Base-by-base conservation (phyloP, 2,797 vertebrate species). In the Myripristis jacobus region DNA sequence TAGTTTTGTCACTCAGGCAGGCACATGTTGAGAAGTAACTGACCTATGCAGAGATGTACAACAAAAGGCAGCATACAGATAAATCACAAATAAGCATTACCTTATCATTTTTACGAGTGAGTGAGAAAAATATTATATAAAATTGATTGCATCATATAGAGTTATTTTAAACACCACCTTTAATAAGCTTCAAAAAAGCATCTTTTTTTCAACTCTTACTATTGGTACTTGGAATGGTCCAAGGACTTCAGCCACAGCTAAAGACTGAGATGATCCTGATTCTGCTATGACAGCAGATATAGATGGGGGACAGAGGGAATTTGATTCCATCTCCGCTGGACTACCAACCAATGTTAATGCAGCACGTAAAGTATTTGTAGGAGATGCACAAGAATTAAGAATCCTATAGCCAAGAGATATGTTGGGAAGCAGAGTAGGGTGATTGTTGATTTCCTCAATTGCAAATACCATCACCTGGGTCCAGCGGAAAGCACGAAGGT, bases 11-110 rank as follows among this genome's bases (percentile, higher is more conserved):
- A 67, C 93, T 94, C 10, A 95, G 81, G 51, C 94, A 95, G 56
- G 90, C 92, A 86, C 94, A 95, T 3, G 94, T 94, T 69, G 94
- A 95, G 88, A 94, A 95, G 73, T 95, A 95, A 80, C 94, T 95
- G 38, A 95, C 91, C 94, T 95, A 59, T 8, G 46, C 77, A 69
- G 60, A 65, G 22, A 53, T 29, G 19, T 73, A 66, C 4, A 66
- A 0, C 12, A 70, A 58, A 19, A 54, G 0, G 46, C 18, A 2
- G 54, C 10, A 2, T 13, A 38, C 3, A 24, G 41, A 58, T 31
- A 3, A 0, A 4, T 9, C 1, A 41, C 2, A 41, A 41, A 0
- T 19, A 58, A 27, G 27, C 22, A 55, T 8, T 6, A 2, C 2
- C 41, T 38, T 55, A 56, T 7, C 6, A 52, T 29, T 1, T 41